Base-by-base conservation (phyloP, 2,113 vertebrate species). In the Origma solitaria region DNA sequence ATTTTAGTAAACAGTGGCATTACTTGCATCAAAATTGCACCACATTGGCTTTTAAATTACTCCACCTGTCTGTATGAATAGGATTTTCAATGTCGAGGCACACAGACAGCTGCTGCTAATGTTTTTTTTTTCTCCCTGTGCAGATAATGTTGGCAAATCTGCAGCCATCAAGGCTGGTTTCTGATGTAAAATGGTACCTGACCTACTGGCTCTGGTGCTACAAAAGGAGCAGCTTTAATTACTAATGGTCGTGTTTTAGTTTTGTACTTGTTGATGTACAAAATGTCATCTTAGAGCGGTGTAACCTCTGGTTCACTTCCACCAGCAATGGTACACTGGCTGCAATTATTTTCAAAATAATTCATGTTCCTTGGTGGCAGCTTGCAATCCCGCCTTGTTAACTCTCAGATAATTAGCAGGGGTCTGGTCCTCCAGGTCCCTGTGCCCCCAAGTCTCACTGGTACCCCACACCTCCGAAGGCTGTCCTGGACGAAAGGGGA, bases 1-100 rank as follows among this genome's bases (percentile, higher is more conserved):
- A 22, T 97, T 97, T 97, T 96, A 95, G 97, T 97, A 97, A 97
- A 97, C 98, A 98, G 96, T 97, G 97, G 95, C 97, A 97, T 97
- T 98, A 97, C 97, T 98, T 97, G 96, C 96, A 97, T 97, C 86
- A 92, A 97, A 98, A 98, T 98, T 97, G 97, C 82, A 98, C 97
- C 97, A 96, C 97, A 88, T 97, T 97, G 97, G 97, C 97, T 98
- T 97, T 98, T 98, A 98, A 98, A 98, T 98, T 97, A 97, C 96
- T 97, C 97, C 98, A 98, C 97, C 98, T 98, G 97, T 97, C 97
- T 98, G 93, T 88, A 38, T 97, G 97, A 97, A 98, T 97, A 97
- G 96, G 96, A 96, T 97, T 98, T 96, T 96, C 95, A 88, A 79
- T 98, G 97, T 97, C 35, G 62, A 98, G 96, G 92, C 96, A 64